Base-by-base conservation (phyloP, 2,888 invertebrate species). In the Lasioglossum vierecki region DNA sequence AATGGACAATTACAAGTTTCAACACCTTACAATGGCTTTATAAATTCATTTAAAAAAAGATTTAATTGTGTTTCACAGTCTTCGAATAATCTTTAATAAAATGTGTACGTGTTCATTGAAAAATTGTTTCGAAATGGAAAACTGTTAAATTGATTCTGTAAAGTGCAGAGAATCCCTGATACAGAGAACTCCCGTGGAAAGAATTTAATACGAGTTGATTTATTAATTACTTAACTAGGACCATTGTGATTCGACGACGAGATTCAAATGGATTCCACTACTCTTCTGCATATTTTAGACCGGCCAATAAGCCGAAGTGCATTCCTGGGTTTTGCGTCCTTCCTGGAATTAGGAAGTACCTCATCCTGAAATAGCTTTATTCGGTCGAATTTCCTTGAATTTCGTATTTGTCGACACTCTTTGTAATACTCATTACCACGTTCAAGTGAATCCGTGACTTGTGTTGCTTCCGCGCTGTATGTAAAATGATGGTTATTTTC, bases 221-320 rank as follows among this genome's bases (percentile, higher is more conserved):
- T 68, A 68, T 68, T 68, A 68, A 68, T 68, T 68, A 68, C 41
- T 68, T 41, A 68, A 68, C 22, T n/a, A 22, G 9, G 68, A 39
- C n/a, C 41, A 39, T 11, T 39, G 39, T 41, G 22, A n/a, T 39
- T 46, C 26, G 18, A 46, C 26, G 41, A 46, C 8, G 18, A 18
- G 30, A 39, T 6, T 22, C 30, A 39, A 26, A 18, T 26, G 49
- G 13, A n/a, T 66, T 46, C n/a, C 73, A 13, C 8, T 15, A 30
- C n/a, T 44, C 46, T 22, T 53, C 68, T 72, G 46, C 71, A 60
- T 49, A 60, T 66, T 84, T 78, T 30, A 84, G 39, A 44, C 22
- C 4, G 30, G 26, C 57, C 80, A 80, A 80, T 71, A 71, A 85
- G 66, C 74, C 30, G 46, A 73, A 85, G 80, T 83, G 80, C 77